These are phyloP conservation scores for Pomacea canaliculata DNA, from an alignment of 2,888 invertebrate genomes.

Conservation along the genomic window DNA sequence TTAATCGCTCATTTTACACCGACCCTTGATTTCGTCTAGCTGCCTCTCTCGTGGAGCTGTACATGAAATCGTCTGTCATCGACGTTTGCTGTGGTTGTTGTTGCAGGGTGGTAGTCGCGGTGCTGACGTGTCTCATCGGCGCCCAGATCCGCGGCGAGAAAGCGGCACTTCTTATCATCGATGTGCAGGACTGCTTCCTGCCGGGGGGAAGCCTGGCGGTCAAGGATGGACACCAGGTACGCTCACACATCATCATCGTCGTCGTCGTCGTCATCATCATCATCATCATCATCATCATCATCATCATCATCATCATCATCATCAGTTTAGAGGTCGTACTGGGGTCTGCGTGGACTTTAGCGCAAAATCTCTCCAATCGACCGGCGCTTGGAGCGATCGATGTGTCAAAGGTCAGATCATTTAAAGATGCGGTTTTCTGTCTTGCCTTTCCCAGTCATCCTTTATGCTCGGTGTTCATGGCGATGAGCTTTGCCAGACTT, in stretches of 20 bases:
- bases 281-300: neutral
- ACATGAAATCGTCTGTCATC: too few relatives aligned
- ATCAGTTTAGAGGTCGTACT: neutral
- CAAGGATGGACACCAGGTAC: slow-evolving; percentile 43
- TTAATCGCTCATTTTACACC: too few relatives aligned
- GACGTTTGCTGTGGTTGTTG: too few relatives aligned
- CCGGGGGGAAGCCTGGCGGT: slow-evolving; percentile 56
- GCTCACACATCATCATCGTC: neutral
- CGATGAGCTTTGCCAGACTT: too few relatives aligned
- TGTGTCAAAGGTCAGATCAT: too few relatives aligned
- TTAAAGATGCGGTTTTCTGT: too few relatives aligned
- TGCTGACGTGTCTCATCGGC: neutral
- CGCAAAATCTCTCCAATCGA: neutral
- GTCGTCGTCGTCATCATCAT: neutral
- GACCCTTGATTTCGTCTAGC: too few relatives aligned
- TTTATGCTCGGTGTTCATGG: too few relatives aligned
- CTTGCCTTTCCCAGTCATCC: too few relatives aligned
- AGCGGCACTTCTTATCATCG: slow-evolving; percentile 55
- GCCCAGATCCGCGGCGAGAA: slow-evolving; percentile 12
- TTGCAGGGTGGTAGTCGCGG: slow-evolving; percentile 13
- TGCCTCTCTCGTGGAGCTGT: too few relatives aligned
- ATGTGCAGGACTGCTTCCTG: slow-evolving; percentile 63
- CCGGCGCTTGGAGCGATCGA: too few relatives aligned
- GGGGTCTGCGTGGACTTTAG: neutral
- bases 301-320: neutral